These are phyloP conservation scores for Empidonax traillii DNA, from an alignment of 2,113 vertebrate genomes.

Conservation along the genomic window DNA sequence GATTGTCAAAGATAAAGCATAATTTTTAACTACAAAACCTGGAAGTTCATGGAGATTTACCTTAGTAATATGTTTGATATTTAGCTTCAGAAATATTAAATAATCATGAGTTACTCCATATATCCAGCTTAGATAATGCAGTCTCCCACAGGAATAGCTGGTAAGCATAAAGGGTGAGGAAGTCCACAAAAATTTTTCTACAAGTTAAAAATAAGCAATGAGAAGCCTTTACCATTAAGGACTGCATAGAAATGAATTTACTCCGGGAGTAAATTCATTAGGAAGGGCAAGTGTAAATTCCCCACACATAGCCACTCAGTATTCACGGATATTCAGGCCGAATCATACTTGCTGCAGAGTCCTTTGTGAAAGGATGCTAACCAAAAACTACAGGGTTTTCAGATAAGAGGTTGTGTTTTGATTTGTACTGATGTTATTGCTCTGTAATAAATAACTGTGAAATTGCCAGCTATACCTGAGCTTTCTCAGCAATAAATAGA, in stretches of 20 bases:
- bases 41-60: not conserved
- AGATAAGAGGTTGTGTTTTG: not conserved
- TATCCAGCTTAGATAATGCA: not conserved
- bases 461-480: not conserved
- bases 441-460: not conserved
- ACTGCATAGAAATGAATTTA: not conserved
- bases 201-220: not conserved
- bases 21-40: not conserved
- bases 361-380: not conserved
- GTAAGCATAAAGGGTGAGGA: not conserved
- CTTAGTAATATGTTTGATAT: not conserved
- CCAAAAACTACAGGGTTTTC: not conserved
- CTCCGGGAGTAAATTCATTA: not conserved
- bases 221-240: not conserved
- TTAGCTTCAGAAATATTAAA: not conserved
- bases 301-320: not conserved
- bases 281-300: not conserved
- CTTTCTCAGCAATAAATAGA: not conserved
- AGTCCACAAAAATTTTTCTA: not conserved
- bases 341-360: not conserved
- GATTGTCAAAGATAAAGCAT: not conserved
- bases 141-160: not conserved
- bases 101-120: not conserved
- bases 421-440: not conserved
- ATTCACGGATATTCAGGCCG: not conserved